Base-by-base conservation (phyloP, 2,113 vertebrate genomes). In the Thunnus maccoyii region DNA sequence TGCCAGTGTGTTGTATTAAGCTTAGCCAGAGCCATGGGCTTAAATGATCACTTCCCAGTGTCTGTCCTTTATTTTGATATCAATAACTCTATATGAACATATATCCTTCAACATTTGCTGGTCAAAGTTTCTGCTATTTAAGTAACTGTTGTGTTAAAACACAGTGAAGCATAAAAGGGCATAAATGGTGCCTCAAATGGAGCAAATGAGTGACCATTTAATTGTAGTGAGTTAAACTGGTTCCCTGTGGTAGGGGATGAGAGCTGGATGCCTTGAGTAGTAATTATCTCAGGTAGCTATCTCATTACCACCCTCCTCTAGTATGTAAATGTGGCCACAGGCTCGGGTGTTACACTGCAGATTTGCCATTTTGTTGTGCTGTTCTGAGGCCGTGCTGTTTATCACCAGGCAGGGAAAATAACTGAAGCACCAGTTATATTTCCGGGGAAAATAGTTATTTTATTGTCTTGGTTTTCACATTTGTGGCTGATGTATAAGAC, bases 251-350 rank as follows among this genome's bases (percentile, higher is more conserved):
- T 78, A 76, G 55, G 57, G 69, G 70, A 84, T 80, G 78, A 92
- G 88, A 90, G 88, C 70, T 13, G 62, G 82, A 89, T 15, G 80
- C 88, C 80, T 88, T 86, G 66, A 93, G 89, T 85, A 87, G 85
- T 89, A 92, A 93, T 94, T 93, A 93, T 92, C 89, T 90, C 90
- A 92, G 90, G 93, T 91, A 92, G 91, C 78, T 85, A 91, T 92
- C 91, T 93, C 93, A 94, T 93, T 91, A 93, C 72, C 57, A 13
- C 62, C 80, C 82, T 78, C 77, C 80, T 88, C 68, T 72, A 86
- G 70, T 62, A 88, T 83, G 87, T 73, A 90, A 90, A 93, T 83
- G 80, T 46, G 47, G 75, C 77, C 74, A 60, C 58, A 30, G 88
- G 84, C 73, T 63, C 4, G 1, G 70, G 50, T 72, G 83, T 78